Percentiles rank a stretch among this genome's conserved stretches.
Conservation (phyloP, 2,797 vertebrate genomes). For the Oceanodroma leucorhoa region DNA sequence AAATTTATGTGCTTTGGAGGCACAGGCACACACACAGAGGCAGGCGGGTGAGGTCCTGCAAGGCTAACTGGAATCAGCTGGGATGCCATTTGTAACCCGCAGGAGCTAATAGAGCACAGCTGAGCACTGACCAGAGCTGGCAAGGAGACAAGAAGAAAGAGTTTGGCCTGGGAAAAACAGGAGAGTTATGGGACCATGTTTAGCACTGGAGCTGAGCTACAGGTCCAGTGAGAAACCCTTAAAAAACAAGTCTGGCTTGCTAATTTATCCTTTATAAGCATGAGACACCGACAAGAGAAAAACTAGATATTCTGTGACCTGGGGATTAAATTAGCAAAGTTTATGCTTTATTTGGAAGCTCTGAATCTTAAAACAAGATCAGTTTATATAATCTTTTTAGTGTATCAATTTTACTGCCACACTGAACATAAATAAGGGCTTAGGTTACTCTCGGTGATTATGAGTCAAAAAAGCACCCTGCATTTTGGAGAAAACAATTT, state of each 20-base stretch:
- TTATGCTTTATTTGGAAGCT: background rate
- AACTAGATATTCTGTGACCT: background rate
- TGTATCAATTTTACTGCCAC: slow-evolving; percentile 14
- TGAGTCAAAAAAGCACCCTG: background rate
- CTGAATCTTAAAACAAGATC: background rate
- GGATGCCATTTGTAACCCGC: background rate
- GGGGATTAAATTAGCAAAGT: background rate
- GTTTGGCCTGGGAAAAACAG: background rate
- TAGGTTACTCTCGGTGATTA: background rate
- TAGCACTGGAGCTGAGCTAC: background rate
- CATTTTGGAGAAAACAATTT: background rate
- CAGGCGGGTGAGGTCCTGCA: background rate
- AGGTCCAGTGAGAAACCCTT: background rate
- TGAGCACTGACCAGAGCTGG: background rate
- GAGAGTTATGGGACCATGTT: background rate
- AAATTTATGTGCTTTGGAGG: background rate
- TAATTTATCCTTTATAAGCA: background rate
- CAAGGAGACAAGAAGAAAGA: background rate
- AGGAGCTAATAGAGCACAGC: background rate
- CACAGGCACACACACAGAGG: background rate
- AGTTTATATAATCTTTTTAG: background rate
- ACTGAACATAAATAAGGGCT: background rate
- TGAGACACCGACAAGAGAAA: background rate
- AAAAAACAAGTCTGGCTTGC: background rate
- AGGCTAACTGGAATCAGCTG: background rate